A percentile compares a stretch with the other conserved stretches of the same genome.
These are phyloP conservation scores for Zaprionus tsacasi DNA, from an alignment of 1,140 invertebrate species.

Conservation along the genomic window DNA sequence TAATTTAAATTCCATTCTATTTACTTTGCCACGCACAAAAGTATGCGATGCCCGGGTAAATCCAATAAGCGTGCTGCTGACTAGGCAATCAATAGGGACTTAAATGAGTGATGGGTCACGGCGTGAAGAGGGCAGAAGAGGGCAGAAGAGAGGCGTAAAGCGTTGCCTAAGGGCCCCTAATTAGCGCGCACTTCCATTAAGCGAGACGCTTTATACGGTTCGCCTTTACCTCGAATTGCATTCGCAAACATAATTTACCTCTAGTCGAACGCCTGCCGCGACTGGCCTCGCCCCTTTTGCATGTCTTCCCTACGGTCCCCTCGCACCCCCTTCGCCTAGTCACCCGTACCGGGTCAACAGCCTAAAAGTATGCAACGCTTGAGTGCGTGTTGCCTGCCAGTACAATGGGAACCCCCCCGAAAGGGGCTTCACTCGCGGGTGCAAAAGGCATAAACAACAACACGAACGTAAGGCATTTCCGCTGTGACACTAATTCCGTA, in stretches of 20 bases:
- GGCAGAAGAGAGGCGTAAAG: too few species aligned
- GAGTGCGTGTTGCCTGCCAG: slow-evolving; percentile 47
- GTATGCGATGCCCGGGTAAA: slow-evolving; percentile 49
- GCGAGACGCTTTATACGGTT: slow-evolving; percentile 30
- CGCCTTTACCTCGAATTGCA: slow-evolving; percentile 49
- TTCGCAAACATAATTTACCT: slow-evolving; percentile 52
- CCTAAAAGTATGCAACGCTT: slow-evolving; percentile 70
- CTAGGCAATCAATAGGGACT: slow-evolving; percentile 62
- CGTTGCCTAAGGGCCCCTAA: slow-evolving; percentile 16
- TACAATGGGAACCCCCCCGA: slow-evolving; percentile 23
- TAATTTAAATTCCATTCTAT: slow-evolving; percentile 68
- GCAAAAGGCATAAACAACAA: slow-evolving; percentile 12
- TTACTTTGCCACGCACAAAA: slow-evolving; percentile 56
- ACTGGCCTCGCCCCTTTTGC: not conserved
- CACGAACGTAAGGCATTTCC: slow-evolving; percentile 18
- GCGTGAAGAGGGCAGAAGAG: not conserved
- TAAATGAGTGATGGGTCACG: slow-evolving; percentile 5
- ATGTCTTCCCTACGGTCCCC: too few species aligned
- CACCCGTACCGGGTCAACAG: slow-evolving; percentile 64
- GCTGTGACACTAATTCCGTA: slow-evolving; percentile 18
- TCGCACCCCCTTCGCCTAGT: not conserved
- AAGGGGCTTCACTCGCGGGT: slow-evolving; percentile 37
- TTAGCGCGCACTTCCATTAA: slow-evolving; percentile 45
- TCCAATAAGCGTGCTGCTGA: slow-evolving; percentile 59
- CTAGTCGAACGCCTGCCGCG: not conserved